phyloP scores from a whole-genome alignment of 2,797 vertebrate genomes.

The Sebastes minor region DNA sequence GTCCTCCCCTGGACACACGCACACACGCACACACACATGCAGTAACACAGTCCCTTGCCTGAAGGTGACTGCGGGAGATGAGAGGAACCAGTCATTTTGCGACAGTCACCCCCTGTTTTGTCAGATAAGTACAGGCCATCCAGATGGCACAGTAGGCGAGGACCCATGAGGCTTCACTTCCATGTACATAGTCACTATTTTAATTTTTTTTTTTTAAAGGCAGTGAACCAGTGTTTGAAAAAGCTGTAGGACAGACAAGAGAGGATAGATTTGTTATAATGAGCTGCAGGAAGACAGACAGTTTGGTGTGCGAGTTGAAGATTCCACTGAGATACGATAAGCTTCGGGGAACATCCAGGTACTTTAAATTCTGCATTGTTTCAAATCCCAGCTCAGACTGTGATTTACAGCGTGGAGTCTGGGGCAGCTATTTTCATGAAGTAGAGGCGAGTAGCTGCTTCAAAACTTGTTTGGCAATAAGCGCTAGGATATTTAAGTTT shows the following conservation, averaged over 20 bases:
- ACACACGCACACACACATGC: background rate
- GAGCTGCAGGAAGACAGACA: constrained; percentile 2
- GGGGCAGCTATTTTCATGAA: background rate
- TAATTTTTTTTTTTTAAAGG: background rate
- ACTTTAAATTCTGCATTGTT: background rate
- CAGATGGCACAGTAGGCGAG: constrained; percentile 46
- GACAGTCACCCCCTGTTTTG: constrained; percentile 57
- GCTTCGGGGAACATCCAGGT: background rate
- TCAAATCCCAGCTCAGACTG: constrained; percentile 16
- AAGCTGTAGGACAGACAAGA: background rate
- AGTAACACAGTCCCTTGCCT: constrained; percentile 9
- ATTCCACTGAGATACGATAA: background rate
- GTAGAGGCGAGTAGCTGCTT: background rate
- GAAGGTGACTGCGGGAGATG: constrained; percentile 62
- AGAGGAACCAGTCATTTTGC: constrained; percentile 59
- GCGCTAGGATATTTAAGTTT: background rate
- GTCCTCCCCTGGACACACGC: constrained; percentile 28
- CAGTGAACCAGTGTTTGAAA: background rate
- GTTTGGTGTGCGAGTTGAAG: background rate
- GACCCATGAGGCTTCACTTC: constrained; percentile 24
- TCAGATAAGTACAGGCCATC: constrained; percentile 57
- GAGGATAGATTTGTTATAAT: background rate
- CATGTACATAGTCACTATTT: background rate
- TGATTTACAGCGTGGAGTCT: background rate
- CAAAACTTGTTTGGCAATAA: background rate